Conservation (phyloP, 1,140 invertebrate genomes). For the Diorhabda sublineata region DNA sequence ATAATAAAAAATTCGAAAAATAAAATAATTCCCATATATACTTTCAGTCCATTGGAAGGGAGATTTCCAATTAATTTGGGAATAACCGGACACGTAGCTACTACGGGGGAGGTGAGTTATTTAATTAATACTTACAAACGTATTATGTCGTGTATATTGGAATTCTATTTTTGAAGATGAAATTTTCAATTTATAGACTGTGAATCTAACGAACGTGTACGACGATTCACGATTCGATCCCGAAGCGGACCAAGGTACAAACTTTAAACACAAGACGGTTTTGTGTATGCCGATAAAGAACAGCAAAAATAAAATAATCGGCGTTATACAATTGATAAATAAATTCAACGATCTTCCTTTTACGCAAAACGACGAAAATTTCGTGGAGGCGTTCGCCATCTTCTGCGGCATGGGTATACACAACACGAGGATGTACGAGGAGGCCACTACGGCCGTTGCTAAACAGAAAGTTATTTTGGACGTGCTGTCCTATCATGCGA, state of each 20-base stretch:
- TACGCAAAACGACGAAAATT: conserved; percentile 89
- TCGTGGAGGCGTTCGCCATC: conserved; percentile 93
- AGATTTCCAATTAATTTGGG: conserved; percentile 95
- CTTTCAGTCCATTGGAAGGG: conserved; percentile 77
- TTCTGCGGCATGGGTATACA: conserved; percentile 98
- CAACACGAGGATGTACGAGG: conserved; percentile 96
- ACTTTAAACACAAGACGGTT: conserved; percentile 79
- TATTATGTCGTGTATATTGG: too few relatives aligned
- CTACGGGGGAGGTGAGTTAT: conserved; percentile 83
- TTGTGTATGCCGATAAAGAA: conserved; percentile 93
- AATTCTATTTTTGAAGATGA: too few relatives aligned
- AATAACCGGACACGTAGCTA: conserved; percentile 91
- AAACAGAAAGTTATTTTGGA: conserved; percentile 94
- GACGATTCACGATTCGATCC: conserved; percentile 88
- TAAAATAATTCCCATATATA: too few relatives aligned
- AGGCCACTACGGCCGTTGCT: conserved; percentile 86
- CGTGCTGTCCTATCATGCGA: conserved; percentile 93
- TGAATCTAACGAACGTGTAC: conserved; percentile 87
- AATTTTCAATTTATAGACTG: conserved; percentile 57
- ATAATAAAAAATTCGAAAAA: too few relatives aligned
- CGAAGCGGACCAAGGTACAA: conserved; percentile 70
- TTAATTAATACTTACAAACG: background rate
- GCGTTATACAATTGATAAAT: conserved; percentile 89
- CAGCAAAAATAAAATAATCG: conserved; percentile 82
- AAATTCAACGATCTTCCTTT: conserved; percentile 86